A percentile compares a stretch with the other conserved stretches of the same genome.
phyloP scores from a whole-genome alignment of 2,113 vertebrate genomes.

The Phrynocephalus versicolor region DNA sequence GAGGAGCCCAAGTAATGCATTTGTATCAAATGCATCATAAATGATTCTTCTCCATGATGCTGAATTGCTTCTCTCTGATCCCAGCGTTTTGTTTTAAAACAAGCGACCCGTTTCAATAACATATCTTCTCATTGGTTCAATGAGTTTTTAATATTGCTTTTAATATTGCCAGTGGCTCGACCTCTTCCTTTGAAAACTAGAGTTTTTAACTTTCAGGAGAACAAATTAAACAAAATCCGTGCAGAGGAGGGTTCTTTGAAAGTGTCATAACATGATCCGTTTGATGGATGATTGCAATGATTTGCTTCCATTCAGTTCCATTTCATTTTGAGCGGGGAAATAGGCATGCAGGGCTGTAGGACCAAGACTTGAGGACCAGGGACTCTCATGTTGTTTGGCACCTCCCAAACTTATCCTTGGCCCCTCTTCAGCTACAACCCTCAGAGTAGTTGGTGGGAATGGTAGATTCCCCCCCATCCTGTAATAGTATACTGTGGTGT shows the following conservation, averaged over 20 bases:
- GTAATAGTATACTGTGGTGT: no score
- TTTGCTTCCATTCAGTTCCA: not conserved
- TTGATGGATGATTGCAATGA: not conserved
- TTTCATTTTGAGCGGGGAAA: not conserved
- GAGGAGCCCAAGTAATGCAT: not conserved
- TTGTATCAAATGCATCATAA: not conserved
- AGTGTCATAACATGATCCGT: not conserved
- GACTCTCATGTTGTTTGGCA: no score
- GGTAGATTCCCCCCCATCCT: no score
- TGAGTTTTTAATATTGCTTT: not conserved
- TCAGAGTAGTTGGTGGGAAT: no score
- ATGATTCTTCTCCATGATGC: not conserved
- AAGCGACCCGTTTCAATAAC: not conserved
- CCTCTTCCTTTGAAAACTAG: not conserved
- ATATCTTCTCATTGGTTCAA: not conserved
- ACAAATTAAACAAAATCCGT: not conserved
- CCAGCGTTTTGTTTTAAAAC: conserved; percentile 10
- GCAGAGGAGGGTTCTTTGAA: not conserved
- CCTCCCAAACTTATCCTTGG: no score
- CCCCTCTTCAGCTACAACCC: no score
- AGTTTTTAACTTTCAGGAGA: not conserved
- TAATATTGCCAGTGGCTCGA: not conserved
- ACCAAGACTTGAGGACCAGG: no score
- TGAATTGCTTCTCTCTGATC: not conserved
- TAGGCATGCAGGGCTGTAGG: no score